A percentile compares a stretch with the other conserved stretches of the same genome.
phyloP scores from a whole-genome alignment of 1,140 invertebrate genomes.

The Zaprionus inermis region DNA sequence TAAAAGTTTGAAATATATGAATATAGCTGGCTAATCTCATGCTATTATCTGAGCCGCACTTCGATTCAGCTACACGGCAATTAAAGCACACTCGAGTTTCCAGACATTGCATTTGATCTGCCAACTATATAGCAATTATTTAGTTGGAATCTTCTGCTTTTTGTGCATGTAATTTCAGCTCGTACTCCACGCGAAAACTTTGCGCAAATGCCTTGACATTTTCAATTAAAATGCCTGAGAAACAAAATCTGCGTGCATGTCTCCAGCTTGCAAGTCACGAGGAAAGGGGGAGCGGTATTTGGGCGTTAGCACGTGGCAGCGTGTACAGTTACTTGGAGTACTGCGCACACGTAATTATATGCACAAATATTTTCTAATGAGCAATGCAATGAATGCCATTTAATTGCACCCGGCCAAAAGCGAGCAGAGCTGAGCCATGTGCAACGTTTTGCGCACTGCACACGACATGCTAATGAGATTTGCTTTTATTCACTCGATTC shows the following conservation, averaged over 20 bases:
- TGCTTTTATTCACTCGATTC: slow-evolving; percentile 23
- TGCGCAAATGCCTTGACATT: slow-evolving; percentile 35
- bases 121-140: background rate
- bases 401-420: slow-evolving; percentile 48
- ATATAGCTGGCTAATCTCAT: background rate
- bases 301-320: slow-evolving; percentile 8
- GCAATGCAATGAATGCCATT: slow-evolving; percentile 72
- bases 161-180: background rate
- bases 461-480: slow-evolving; percentile 56
- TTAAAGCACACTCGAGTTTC: background rate
- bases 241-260: slow-evolving; percentile 55
- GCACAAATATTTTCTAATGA: slow-evolving; percentile 79
- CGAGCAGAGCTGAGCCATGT: too few species aligned
- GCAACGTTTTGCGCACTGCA: slow-evolving; percentile 48
- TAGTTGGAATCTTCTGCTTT: background rate
- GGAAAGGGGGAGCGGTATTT: slow-evolving; percentile 1
- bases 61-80: background rate
- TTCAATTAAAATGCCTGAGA: slow-evolving; percentile 78
- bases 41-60: background rate
- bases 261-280: slow-evolving; percentile 36
- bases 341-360: slow-evolving; percentile 68
- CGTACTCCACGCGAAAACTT: background rate
- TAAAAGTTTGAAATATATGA: too few species aligned
- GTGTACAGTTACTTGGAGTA: slow-evolving; percentile 20
- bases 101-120: background rate